Percentiles rank a stretch among this genome's conserved stretches.
phyloP scores from a whole-genome alignment of 1,140 invertebrate genomes.

The Drosophila parvula region DNA sequence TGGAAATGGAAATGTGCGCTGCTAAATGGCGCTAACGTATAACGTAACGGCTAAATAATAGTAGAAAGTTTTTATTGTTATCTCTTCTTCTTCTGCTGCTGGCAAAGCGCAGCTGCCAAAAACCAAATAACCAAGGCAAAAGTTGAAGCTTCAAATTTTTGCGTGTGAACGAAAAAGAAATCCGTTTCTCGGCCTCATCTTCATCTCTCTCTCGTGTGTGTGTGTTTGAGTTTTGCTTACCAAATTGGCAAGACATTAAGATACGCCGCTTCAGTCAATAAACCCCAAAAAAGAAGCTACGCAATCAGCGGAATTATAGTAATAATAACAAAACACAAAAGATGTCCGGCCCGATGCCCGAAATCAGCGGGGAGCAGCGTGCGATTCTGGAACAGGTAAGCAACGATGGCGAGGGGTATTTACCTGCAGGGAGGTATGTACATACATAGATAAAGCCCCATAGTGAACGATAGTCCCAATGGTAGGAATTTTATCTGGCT shows the following conservation, averaged over 20 bases:
- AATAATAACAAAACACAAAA: slow-evolving; percentile 39
- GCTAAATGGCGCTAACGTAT: slow-evolving; percentile 46
- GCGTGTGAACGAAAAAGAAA: slow-evolving; percentile 70
- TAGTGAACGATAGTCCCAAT: not conserved
- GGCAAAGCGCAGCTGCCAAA: slow-evolving; percentile 39
- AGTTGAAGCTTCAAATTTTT: slow-evolving; percentile 41
- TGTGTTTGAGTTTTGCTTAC: slow-evolving; percentile 16
- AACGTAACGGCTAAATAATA: slow-evolving; percentile 66
- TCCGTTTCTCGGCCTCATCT: slow-evolving; percentile 35
- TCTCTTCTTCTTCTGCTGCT: slow-evolving; percentile 35
- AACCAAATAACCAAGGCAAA: slow-evolving; percentile 39
- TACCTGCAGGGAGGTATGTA: not conserved
- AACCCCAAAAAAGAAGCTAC: slow-evolving; percentile 24
- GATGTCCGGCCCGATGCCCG: slow-evolving; percentile 72
- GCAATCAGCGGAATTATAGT: slow-evolving; percentile 19
- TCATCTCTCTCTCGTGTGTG: not conserved
- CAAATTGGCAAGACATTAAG: slow-evolving; percentile 47
- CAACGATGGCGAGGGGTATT: not conserved
- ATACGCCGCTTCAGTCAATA: slow-evolving; percentile 24
- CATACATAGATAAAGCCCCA: not conserved
- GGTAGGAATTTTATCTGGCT: slow-evolving; percentile 1
- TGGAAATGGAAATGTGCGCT: slow-evolving; percentile 54
- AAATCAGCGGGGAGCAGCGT: slow-evolving; percentile 70
- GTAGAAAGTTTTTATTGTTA: slow-evolving; percentile 79
- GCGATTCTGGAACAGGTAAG: slow-evolving; percentile 73